These are phyloP conservation scores for Rhynchophorus ferrugineus DNA, from an alignment of 1,140 invertebrate genomes.

Conservation along the genomic window DNA sequence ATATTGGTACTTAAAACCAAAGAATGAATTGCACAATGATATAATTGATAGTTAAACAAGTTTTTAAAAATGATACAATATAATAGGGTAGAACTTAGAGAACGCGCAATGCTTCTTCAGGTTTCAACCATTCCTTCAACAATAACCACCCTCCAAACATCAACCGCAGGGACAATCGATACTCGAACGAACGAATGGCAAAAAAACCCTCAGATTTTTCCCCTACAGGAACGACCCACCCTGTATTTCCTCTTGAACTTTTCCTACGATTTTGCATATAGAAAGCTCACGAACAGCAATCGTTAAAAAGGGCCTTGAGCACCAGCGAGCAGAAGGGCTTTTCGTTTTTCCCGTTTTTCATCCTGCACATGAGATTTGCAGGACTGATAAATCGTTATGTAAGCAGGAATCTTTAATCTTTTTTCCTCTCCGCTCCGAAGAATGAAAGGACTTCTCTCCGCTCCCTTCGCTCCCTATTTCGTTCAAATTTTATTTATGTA, in stretches of 20 bases:
- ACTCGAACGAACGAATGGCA: too few relatives aligned
- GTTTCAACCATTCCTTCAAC: too few relatives aligned
- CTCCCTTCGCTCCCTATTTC: neutral
- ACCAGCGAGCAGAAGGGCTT: neutral
- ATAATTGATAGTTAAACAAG: too few relatives aligned
- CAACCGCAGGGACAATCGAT: too few relatives aligned
- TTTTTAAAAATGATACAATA: too few relatives aligned
- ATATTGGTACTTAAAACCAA: too few relatives aligned
- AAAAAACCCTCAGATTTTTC: too few relatives aligned
- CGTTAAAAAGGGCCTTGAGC: conserved; percentile 20
- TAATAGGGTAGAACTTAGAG: too few relatives aligned
- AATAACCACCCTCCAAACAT: too few relatives aligned
- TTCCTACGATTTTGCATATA: conserved; percentile 22
- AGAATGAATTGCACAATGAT: too few relatives aligned
- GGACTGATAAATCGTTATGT: conserved; percentile 24
- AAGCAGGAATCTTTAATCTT: conserved; percentile 22
- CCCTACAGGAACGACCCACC: too few relatives aligned
- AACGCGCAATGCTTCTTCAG: too few relatives aligned
- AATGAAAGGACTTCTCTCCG: neutral
- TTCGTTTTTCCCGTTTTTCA: conserved; percentile 24
- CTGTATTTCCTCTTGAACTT: conserved; percentile 18
- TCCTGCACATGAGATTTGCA: conserved; percentile 24
- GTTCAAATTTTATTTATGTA: neutral
- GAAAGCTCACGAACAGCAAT: conserved; percentile 20
- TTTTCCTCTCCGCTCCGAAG: conserved; percentile 2